Evolutionary conservation across 2,797 vertebrate species (phyloP).

Genomic region (Rhyacichthys aspro): DNA sequence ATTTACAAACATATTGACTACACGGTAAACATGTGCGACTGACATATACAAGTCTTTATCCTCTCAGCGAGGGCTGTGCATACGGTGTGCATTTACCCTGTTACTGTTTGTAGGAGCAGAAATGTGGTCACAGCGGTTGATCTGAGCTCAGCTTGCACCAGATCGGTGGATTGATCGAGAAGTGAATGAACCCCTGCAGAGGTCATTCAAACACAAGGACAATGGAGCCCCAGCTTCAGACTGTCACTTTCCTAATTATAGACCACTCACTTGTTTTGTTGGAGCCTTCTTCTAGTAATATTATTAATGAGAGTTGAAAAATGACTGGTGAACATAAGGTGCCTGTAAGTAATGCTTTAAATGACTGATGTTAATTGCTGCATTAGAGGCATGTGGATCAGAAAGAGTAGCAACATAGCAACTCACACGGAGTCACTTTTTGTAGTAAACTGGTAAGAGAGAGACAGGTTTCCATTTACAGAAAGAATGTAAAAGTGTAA

Average conservation of each 20-base stretch:
- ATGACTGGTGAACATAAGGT: too few species aligned
- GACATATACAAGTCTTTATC: neutral
- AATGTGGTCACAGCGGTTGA: conserved; percentile 39
- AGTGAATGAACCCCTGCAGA: conserved; percentile 42
- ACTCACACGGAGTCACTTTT: neutral
- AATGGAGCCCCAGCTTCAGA: conserved; percentile 31
- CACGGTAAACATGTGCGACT: neutral
- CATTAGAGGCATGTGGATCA: too few species aligned
- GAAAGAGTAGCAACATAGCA: too few species aligned
- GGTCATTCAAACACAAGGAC: conserved; percentile 51
- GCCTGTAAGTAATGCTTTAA: too few species aligned
- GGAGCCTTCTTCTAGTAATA: too few species aligned
- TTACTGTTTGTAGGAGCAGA: conserved; percentile 12
- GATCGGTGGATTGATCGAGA: conserved; percentile 54
- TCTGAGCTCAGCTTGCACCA: conserved; percentile 37
- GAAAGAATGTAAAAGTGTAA: neutral
- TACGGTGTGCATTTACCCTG: neutral
- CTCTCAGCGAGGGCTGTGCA: too few species aligned
- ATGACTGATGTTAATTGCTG: too few species aligned
- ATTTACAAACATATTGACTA: neutral
- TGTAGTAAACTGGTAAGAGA: neutral
- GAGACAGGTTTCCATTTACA: neutral
- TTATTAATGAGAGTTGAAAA: neutral
- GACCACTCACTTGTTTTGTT: neutral
- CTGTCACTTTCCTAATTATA: conserved; percentile 11